phyloP scores from a whole-genome alignment of 2,113 vertebrate species.

The Eptatretus burgeri region DNA sequence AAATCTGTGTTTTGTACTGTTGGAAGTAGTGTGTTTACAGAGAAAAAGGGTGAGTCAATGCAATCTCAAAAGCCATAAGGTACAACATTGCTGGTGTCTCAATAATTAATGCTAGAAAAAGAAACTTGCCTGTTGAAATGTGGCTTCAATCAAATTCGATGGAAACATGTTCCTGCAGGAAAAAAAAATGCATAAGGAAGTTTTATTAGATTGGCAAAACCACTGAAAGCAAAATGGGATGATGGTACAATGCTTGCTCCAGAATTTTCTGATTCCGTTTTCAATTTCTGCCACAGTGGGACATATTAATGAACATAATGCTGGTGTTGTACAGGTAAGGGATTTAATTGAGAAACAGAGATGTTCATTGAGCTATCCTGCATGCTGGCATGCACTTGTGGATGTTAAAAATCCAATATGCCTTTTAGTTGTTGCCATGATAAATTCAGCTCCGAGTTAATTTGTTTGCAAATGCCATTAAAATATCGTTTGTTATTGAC shows the following conservation, averaged over 20 bases:
- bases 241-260: background rate
- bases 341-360: too few species aligned
- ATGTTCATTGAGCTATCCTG: too few species aligned
- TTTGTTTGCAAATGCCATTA: too few species aligned
- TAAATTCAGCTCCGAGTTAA: too few species aligned
- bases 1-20: constrained; percentile 64
- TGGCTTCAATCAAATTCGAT: constrained; percentile 76
- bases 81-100: background rate
- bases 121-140: constrained; percentile 59
- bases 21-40: background rate
- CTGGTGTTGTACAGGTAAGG: too few species aligned
- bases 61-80: background rate
- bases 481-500: too few species aligned
- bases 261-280: background rate
- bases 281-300: too few species aligned
- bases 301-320: too few species aligned
- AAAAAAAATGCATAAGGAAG: constrained; percentile 13
- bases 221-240: background rate
- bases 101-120: background rate
- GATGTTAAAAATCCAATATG: too few species aligned
- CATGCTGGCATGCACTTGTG: too few species aligned
- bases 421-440: too few species aligned
- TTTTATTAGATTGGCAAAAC: too few species aligned
- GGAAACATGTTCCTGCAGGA: constrained; percentile 80
- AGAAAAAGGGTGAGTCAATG: background rate